Conservation (phyloP, 2,888 invertebrate genomes). For the Yponomeuta cagnagella region DNA sequence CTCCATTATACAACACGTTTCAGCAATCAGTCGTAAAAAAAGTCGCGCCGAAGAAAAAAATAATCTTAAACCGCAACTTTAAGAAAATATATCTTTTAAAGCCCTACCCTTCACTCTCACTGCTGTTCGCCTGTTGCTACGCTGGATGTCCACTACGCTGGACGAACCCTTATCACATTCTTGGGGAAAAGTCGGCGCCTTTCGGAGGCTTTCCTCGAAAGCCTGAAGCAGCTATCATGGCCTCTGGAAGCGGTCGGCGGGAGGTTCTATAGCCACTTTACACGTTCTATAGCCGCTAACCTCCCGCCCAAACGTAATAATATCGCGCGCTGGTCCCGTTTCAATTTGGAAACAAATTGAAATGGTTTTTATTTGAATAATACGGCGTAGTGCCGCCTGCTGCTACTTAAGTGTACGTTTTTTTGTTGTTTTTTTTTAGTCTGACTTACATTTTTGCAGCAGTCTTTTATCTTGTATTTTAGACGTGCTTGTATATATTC, state of each 20-base stretch:
- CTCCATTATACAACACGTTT: no score
- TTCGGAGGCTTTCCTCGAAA: conserved; percentile 69
- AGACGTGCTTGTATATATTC: background rate
- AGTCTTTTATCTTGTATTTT: background rate
- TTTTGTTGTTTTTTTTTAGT: conserved; percentile 3
- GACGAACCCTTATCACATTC: background rate
- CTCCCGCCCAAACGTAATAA: conserved; percentile 72
- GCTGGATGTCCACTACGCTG: background rate
- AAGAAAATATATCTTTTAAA: no score
- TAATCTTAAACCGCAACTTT: no score
- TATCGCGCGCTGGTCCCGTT: conserved; percentile 70
- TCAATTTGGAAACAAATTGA: conserved; percentile 77
- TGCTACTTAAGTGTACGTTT: conserved; percentile 19
- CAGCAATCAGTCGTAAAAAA: no score
- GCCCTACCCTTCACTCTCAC: no score
- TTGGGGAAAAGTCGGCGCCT: conserved; percentile 41
- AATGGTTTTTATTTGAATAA: conserved; percentile 77
- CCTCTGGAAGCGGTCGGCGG: conserved; percentile 67
- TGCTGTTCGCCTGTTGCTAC: background rate
- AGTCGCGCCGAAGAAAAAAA: no score
- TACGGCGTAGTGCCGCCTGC: conserved; percentile 43
- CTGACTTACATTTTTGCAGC: background rate
- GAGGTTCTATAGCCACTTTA: conserved; percentile 70
- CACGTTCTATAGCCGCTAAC: conserved; percentile 72
- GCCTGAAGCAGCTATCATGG: conserved; percentile 68